Conservation (phyloP, 2,113 vertebrate genomes). For the Brachyistius frenatus region DNA sequence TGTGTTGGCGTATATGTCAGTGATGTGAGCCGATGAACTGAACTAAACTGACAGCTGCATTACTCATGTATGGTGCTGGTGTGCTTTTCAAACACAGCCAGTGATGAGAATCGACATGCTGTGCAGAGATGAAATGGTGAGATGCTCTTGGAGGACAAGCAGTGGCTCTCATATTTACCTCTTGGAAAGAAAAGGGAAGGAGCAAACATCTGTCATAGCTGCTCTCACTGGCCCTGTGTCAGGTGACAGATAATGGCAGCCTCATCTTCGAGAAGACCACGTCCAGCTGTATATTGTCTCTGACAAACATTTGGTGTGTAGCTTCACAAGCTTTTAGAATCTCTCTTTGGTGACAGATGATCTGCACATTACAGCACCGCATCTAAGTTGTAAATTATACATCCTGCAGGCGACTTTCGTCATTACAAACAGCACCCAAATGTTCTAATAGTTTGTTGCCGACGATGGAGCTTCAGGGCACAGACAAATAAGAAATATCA, state of each 20-base stretch:
- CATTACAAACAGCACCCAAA: too few relatives aligned
- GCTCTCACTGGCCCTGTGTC: slow-evolving; percentile 59
- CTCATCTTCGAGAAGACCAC: slow-evolving; percentile 44
- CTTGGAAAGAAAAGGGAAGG: slow-evolving; percentile 54
- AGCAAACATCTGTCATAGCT: slow-evolving; percentile 45
- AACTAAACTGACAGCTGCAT: slow-evolving; percentile 53
- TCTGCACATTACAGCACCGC: too few relatives aligned
- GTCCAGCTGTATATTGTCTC: too few relatives aligned
- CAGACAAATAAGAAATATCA: too few relatives aligned
- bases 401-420: too few relatives aligned
- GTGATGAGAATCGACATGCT: slow-evolving; percentile 51
- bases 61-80: slow-evolving; percentile 61
- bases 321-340: too few relatives aligned
- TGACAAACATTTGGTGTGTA: too few relatives aligned
- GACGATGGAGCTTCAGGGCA: too few relatives aligned
- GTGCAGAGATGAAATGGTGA: slow-evolving; percentile 59
- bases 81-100: slow-evolving; percentile 36
- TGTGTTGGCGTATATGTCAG: not conserved
- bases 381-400: too few relatives aligned
- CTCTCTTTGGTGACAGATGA: too few relatives aligned
- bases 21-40: slow-evolving; percentile 16
- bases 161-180: slow-evolving; percentile 73
- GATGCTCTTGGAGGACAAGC: slow-evolving; percentile 58
- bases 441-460: too few relatives aligned
- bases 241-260: slow-evolving; percentile 71